A percentile compares a stretch with the other conserved stretches of the same genome.
phyloP scores from a whole-genome alignment of 2,888 invertebrate species.

The Corbicula japonica region DNA sequence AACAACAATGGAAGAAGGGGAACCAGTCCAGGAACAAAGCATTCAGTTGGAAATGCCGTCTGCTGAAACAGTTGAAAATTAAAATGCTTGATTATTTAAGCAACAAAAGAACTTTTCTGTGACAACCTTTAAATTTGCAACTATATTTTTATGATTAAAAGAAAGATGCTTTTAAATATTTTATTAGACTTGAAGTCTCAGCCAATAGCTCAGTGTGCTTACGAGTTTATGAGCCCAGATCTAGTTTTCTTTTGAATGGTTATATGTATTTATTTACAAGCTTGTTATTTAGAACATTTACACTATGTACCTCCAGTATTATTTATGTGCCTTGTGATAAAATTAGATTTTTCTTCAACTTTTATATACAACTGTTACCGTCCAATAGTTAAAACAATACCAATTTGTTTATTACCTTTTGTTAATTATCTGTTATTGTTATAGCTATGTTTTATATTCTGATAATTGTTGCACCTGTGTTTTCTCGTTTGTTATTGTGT shows the following conservation, averaged over 20 bases:
- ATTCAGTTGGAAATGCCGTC: conserved; percentile 52
- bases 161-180: too few species aligned
- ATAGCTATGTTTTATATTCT: background rate
- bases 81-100: background rate
- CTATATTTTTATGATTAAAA: too few species aligned
- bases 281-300: conserved; percentile 15
- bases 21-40: conserved; percentile 38
- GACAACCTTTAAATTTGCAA: too few species aligned
- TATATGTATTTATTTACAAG: conserved; percentile 13
- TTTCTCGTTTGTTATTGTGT: conserved; percentile 13
- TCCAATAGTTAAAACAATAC: background rate
- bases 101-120: too few species aligned
- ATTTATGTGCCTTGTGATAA: conserved; percentile 55
- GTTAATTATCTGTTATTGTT: conserved; percentile 6
- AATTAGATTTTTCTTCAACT: conserved; percentile 10
- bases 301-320: conserved; percentile 48
- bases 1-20: conserved; percentile 9
- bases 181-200: too few species aligned
- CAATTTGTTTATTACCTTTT: too few species aligned
- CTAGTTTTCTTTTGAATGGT: too few species aligned
- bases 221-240: too few species aligned
- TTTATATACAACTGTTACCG: conserved; percentile 13
- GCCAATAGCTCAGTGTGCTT: too few species aligned
- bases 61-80: conserved; percentile 37
- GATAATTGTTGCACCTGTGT: conserved; percentile 9